phyloP scores from a whole-genome alignment of 1,140 invertebrate species.

The Drosophila eugracilis region DNA sequence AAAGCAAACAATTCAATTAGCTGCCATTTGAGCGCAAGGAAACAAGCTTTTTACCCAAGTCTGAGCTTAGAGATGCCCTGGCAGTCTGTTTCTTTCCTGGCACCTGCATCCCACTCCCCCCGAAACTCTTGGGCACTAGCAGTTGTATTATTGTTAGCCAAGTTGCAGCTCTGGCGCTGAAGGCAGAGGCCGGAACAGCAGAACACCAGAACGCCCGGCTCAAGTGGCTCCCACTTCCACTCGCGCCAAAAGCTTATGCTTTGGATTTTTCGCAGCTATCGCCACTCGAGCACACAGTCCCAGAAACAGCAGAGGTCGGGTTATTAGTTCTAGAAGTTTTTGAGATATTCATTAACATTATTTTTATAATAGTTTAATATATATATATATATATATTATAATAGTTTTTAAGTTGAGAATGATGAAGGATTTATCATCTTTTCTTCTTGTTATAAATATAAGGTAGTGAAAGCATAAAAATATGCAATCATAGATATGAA shows the following conservation, averaged over 20 bases:
- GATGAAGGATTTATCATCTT: too few species aligned
- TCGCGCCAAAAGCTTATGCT: conserved; percentile 74
- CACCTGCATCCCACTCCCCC: conserved; percentile 5
- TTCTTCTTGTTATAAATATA: too few species aligned
- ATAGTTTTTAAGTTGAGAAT: too few species aligned
- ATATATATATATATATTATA: too few species aligned
- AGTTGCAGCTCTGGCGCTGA: conserved; percentile 35
- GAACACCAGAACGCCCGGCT: conserved; percentile 19
- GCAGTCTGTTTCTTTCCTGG: conserved; percentile 1
- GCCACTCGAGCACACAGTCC: conserved; percentile 75
- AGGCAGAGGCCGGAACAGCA: conserved; percentile 55
- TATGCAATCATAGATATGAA: too few species aligned
- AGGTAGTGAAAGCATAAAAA: too few species aligned
- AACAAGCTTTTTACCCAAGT: conserved; percentile 21
- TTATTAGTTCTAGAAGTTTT: conserved; percentile 1
- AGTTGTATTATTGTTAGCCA: conserved; percentile 21
- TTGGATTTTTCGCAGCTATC: conserved; percentile 76
- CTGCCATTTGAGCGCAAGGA: conserved; percentile 24
- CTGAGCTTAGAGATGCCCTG: conserved; percentile 20
- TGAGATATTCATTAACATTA: too few species aligned
- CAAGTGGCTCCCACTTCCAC: conserved; percentile 53
- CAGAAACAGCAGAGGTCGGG: conserved; percentile 11
- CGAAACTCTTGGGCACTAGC: conserved; percentile 7
- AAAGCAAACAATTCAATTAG: conserved; percentile 47
- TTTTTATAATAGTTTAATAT: too few species aligned